A percentile compares a stretch with the other conserved stretches of the same genome.
Evolutionary conservation across 2,797 vertebrate species (phyloP).

Genomic region (Leptodactylus fallax): DNA sequence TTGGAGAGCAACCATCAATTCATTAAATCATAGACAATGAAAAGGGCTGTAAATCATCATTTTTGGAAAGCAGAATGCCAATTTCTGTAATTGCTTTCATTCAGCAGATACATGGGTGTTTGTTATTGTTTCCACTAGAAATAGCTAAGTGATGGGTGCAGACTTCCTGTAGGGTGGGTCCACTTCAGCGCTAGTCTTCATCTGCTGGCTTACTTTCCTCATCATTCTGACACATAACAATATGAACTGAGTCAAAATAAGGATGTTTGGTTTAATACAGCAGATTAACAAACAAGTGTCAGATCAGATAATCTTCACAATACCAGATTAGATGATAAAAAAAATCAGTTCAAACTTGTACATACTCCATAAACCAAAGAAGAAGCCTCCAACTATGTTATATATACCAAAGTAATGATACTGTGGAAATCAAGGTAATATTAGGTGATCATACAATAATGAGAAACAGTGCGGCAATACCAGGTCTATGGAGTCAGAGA

Average conservation of each 20-base stretch:
- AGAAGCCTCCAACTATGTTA: too few species aligned
- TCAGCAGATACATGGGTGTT: conserved; percentile 57
- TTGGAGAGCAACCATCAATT: conserved; percentile 10
- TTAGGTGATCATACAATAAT: too few species aligned
- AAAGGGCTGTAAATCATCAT: conserved; percentile 29
- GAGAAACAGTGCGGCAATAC: too few species aligned
- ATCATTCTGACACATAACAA: conserved; percentile 56
- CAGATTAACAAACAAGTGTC: conserved; percentile 18
- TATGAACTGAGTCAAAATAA: conserved; percentile 33
- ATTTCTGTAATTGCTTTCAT: conserved; percentile 47
- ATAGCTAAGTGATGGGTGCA: conserved; percentile 61
- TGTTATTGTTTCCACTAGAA: conserved; percentile 62
- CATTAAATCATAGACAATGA: conserved; percentile 50
- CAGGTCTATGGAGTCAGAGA: too few species aligned
- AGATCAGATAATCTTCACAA: not conserved
- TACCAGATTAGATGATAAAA: not conserved
- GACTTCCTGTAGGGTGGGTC: conserved; percentile 59
- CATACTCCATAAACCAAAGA: too few species aligned
- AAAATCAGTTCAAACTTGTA: not conserved
- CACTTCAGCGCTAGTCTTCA: conserved; percentile 49
- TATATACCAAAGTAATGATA: too few species aligned
- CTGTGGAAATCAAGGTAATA: too few species aligned
- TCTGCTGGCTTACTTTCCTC: conserved; percentile 37
- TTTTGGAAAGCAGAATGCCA: conserved; percentile 49
- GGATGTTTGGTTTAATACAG: conserved; percentile 14